These are phyloP conservation scores for Phoeniculus purpureus DNA, from an alignment of 2,797 vertebrate species.

Conservation along the genomic window DNA sequence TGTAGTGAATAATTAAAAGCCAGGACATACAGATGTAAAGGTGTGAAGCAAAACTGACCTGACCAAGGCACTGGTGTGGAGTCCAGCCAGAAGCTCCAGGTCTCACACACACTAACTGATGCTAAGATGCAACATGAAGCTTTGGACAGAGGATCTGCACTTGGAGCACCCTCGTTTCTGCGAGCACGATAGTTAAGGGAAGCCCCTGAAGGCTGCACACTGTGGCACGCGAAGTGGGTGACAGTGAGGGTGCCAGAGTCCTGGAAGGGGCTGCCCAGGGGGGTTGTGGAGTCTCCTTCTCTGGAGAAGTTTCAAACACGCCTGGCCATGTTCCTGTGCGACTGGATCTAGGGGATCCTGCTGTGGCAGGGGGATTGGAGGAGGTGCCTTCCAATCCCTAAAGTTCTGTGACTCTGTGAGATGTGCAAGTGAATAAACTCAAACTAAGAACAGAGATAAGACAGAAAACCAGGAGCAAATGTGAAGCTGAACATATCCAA, in stretches of 20 bases:
- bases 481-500: rapidly evolving
- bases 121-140: rapidly evolving
- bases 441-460: neutral
- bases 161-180: neutral
- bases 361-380: too few relatives aligned
- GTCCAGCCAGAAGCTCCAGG: neutral
- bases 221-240: rapidly evolving
- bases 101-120: too few relatives aligned
- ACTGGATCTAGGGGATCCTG: too few relatives aligned
- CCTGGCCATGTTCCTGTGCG: too few relatives aligned
- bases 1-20: neutral
- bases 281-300: too few relatives aligned
- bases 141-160: neutral
- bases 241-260: neutral
- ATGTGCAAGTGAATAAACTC: neutral
- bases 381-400: too few relatives aligned
- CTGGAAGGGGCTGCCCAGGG: too few relatives aligned
- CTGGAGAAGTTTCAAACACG: too few relatives aligned
- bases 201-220: neutral
- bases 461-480: rapidly evolving
- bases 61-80: neutral
- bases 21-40: neutral
- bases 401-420: too few relatives aligned
- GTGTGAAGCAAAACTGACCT: neutral
- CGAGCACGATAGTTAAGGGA: rapidly evolving